Evolutionary conservation across 64 coral and sea anemone species (phyloP).

Genomic region (Pocillopora verrucosa): DNA sequence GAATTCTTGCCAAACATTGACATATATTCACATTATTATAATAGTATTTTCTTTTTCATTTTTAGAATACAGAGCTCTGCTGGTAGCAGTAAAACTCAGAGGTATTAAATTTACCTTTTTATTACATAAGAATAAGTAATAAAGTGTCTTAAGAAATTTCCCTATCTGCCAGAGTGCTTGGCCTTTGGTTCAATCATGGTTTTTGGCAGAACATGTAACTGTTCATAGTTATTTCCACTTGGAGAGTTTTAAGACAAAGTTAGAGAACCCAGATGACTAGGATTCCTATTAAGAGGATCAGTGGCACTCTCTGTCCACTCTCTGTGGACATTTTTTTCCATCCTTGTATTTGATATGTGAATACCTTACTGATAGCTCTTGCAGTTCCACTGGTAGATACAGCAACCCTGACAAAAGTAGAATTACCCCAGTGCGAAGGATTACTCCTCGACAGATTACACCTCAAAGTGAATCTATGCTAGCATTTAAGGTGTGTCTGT

Average conservation of each 20-base stretch:
- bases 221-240: neutral
- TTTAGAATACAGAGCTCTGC: slow-evolving; percentile 21
- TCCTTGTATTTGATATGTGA: neutral
- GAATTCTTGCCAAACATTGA: neutral
- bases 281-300: no score
- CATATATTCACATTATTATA: neutral
- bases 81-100: slow-evolving; percentile 7
- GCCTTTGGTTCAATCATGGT: no score
- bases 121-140: neutral
- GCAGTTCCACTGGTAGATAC: slow-evolving; percentile 31
- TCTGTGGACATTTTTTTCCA: no score
- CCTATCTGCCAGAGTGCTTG: neutral
- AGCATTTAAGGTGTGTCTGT: slow-evolving; percentile 22
- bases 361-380: neutral
- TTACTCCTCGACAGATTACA: slow-evolving; percentile 10
- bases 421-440: slow-evolving; percentile 25
- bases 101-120: neutral
- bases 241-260: no score
- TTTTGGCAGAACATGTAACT: neutral
- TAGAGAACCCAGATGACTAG: no score
- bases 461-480: slow-evolving; percentile 10
- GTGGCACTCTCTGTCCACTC: no score
- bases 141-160: neutral
- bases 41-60: neutral
- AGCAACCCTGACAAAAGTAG: slow-evolving; percentile 29